A percentile compares a stretch with the other conserved stretches of the same genome.
These are phyloP conservation scores for Anastrepha ludens DNA, from an alignment of 1,140 invertebrate genomes.

Conservation along the genomic window DNA sequence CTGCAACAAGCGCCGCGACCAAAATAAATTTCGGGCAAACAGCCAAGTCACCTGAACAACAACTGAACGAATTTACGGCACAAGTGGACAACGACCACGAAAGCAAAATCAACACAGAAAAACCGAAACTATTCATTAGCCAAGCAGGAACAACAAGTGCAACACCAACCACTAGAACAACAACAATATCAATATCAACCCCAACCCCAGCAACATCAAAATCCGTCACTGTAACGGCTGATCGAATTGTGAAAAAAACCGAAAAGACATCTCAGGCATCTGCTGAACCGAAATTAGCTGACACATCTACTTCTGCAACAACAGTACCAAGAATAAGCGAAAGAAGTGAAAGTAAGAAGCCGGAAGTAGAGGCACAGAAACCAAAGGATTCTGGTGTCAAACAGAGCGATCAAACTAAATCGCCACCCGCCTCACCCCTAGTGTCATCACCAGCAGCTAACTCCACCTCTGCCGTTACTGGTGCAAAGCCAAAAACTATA, in stretches of 20 bases:
- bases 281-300: not conserved
- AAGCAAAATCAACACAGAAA: conserved; percentile 21
- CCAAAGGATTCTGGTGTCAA: conserved; percentile 63
- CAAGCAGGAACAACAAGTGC: conserved; percentile 59
- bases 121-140: conserved; percentile 35
- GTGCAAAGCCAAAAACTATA: conserved; percentile 37
- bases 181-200: conserved; percentile 57
- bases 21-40: conserved; percentile 72
- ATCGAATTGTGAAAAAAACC: not conserved
- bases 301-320: not conserved
- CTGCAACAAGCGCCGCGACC: conserved; percentile 64
- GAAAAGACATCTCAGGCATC: not conserved
- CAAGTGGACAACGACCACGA: conserved; percentile 18
- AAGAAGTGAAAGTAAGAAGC: conserved; percentile 54
- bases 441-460: not conserved
- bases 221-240: conserved; percentile 58
- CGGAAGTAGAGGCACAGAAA: conserved; percentile 52
- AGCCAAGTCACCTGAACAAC: conserved; percentile 74
- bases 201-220: conserved; percentile 60
- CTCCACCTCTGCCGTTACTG: not conserved
- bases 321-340: not conserved
- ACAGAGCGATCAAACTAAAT: conserved; percentile 65
- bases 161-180: conserved; percentile 53
- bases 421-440: not conserved
- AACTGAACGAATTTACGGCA: conserved; percentile 50